Evolutionary conservation across 1,140 invertebrate genomes (phyloP).

Genomic region (Helicoverpa zea): DNA sequence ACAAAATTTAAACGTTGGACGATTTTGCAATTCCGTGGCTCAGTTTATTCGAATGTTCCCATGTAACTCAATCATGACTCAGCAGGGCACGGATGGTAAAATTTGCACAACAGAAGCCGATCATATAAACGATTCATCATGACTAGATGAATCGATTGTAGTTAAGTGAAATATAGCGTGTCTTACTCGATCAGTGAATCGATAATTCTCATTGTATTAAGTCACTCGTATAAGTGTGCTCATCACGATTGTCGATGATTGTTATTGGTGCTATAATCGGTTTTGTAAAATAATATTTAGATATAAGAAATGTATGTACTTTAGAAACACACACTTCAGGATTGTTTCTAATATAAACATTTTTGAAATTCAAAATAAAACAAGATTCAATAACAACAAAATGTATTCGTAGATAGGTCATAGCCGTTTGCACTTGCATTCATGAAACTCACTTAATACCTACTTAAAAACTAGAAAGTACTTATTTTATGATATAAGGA

Average conservation of each 20-base stretch:
- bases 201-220: not conserved
- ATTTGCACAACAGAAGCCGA: constrained; percentile 39
- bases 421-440: too few relatives aligned
- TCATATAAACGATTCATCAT: constrained; percentile 10
- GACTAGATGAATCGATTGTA: constrained; percentile 20
- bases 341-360: too few relatives aligned
- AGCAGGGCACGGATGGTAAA: constrained; percentile 24
- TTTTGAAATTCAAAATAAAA: too few relatives aligned
- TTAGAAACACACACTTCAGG: too few relatives aligned
- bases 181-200: constrained; percentile 4
- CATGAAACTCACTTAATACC: not conserved
- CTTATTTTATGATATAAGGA: too few relatives aligned
- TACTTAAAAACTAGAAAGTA: not conserved
- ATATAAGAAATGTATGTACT: too few relatives aligned
- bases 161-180: constrained; percentile 31
- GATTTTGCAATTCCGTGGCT: constrained; percentile 9
- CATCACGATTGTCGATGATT: not conserved
- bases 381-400: too few relatives aligned
- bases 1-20: not conserved
- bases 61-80: constrained; percentile 29
- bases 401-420: too few relatives aligned
- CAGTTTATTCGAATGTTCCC: constrained; percentile 26
- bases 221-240: not conserved
- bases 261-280: too few relatives aligned
- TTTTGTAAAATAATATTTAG: too few relatives aligned